phyloP scores from a whole-genome alignment of 2,113 vertebrate genomes.

The Merops nubicus region DNA sequence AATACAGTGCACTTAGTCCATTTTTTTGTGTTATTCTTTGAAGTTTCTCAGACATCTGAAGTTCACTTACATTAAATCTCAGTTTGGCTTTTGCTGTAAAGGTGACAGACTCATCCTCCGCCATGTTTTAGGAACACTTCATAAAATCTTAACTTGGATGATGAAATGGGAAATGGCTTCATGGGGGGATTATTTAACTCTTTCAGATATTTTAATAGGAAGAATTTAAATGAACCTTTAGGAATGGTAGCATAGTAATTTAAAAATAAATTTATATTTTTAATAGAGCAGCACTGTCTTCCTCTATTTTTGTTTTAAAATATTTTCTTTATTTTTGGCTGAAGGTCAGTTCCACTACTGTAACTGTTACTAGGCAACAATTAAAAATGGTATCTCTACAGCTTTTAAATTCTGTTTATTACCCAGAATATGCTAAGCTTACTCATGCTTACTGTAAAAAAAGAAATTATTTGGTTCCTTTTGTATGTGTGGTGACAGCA shows the following conservation, averaged over 20 bases:
- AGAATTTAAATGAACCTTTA: not conserved
- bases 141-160: conserved; percentile 22
- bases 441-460: not conserved
- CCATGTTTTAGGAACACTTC: not conserved
- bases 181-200: not conserved
- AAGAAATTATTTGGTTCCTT: not conserved
- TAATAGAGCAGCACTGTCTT: not conserved
- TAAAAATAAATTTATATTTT: conserved; percentile 32
- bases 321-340: conserved; percentile 44
- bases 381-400: conserved; percentile 62
- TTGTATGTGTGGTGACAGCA: not conserved
- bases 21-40: not conserved
- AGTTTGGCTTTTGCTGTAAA: conserved; percentile 38
- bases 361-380: conserved; percentile 75
- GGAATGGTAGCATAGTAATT: not conserved
- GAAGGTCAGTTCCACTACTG: conserved; percentile 28
- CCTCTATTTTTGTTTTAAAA: not conserved
- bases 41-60: not conserved
- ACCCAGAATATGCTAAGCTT: not conserved
- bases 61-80: not conserved
- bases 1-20: rapidly evolving
- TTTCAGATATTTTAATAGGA: not conserved
- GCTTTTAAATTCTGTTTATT: conserved; percentile 55
- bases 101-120: conserved; percentile 41
- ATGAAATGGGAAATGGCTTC: conserved; percentile 5